Conservation (phyloP, 2,888 invertebrate genomes). For the Archaeoteleia sp. region DNA sequence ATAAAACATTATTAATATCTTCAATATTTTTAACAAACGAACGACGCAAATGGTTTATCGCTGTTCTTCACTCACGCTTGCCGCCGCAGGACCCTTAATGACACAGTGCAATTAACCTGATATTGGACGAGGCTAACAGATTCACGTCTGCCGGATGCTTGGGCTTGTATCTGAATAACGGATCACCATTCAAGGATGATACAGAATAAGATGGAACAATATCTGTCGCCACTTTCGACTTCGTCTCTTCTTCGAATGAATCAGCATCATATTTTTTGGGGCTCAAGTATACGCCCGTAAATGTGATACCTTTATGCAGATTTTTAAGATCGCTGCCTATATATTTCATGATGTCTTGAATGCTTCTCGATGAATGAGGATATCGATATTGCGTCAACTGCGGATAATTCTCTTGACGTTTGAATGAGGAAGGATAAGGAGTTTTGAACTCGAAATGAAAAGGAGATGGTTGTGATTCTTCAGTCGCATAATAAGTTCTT, state of each 20-base stretch:
- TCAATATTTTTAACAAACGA: too few relatives aligned
- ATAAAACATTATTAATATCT: too few relatives aligned
- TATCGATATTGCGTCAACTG: constrained; percentile 71
- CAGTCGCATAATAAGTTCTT: too few relatives aligned
- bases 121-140: constrained; percentile 79
- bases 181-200: constrained; percentile 76
- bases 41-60: too few relatives aligned
- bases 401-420: constrained; percentile 68
- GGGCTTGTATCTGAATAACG: constrained; percentile 83
- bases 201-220: too few relatives aligned
- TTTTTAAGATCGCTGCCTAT: constrained; percentile 62
- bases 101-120: constrained; percentile 59
- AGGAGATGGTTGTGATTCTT: constrained; percentile 76
- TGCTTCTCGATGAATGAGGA: constrained; percentile 69
- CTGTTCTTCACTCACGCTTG: too few relatives aligned
- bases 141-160: constrained; percentile 85
- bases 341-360: constrained; percentile 74
- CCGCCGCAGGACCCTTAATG: not conserved
- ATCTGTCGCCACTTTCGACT: constrained; percentile 38
- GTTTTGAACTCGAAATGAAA: constrained; percentile 74
- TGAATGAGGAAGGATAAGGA: constrained; percentile 68
- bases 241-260: constrained; percentile 56
- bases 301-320: constrained; percentile 70
- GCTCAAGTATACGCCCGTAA: constrained; percentile 72
- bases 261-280: constrained; percentile 68